A percentile compares a stretch with the other conserved stretches of the same genome.
Evolutionary conservation across 2,888 invertebrate species (phyloP).

Genomic region (Camptogramma bilineatum): DNA sequence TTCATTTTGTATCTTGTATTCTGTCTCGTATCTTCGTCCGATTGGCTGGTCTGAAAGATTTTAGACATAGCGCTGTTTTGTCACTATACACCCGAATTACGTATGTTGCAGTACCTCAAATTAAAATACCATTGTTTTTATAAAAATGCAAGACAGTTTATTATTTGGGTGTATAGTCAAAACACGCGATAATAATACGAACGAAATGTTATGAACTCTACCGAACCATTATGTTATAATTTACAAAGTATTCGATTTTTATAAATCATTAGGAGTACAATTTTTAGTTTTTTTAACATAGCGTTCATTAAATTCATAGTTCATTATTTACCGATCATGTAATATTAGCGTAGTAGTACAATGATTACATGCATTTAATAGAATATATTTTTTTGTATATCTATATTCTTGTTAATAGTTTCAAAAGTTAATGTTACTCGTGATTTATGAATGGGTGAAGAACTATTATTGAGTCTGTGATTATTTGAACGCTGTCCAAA

Average conservation of each 20-base stretch:
- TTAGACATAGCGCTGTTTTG: neutral
- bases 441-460: constrained; percentile 50
- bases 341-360: constrained; percentile 66
- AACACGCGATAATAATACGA: constrained; percentile 37
- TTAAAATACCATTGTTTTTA: too few relatives aligned
- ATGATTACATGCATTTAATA: constrained; percentile 79
- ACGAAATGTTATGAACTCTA: constrained; percentile 1
- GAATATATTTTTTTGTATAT: constrained; percentile 61
- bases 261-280: constrained; percentile 57
- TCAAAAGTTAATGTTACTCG: constrained; percentile 51
- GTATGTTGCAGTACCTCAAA: too few relatives aligned
- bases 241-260: neutral
- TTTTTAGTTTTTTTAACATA: constrained; percentile 48
- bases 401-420: constrained; percentile 54
- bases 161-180: neutral
- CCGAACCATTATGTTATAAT: neutral
- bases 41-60: neutral
- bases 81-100: too few relatives aligned
- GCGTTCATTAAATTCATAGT: constrained; percentile 36
- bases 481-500: constrained; percentile 50
- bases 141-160: too few relatives aligned
- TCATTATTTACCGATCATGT: constrained; percentile 36
- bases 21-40: neutral
- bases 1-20: neutral
- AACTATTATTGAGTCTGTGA: constrained; percentile 39